Conservation (phyloP, 1,140 invertebrate genomes). For the Zaprionus ghesquierei region DNA sequence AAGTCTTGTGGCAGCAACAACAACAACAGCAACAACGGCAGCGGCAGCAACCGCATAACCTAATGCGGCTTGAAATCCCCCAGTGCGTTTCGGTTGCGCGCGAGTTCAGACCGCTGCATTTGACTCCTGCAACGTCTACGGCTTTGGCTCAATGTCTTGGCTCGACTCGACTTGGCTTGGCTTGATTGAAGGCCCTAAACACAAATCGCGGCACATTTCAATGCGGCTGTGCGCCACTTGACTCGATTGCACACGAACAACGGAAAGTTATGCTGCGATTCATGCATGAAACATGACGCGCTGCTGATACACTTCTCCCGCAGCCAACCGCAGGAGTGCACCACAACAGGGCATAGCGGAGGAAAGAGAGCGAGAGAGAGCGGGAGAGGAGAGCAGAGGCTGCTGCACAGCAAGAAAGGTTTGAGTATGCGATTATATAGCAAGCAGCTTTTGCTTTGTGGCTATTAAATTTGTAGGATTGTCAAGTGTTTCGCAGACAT, state of each 20-base stretch:
- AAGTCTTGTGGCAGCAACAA: constrained; percentile 20
- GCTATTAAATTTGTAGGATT: background rate
- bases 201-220: constrained; percentile 59
- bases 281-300: constrained; percentile 70
- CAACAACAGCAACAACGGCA: background rate
- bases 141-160: background rate
- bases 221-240: constrained; percentile 55
- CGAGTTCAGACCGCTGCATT: background rate
- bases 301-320: background rate
- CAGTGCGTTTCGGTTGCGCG: background rate
- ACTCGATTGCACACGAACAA: constrained; percentile 71
- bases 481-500: background rate
- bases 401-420: background rate
- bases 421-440: no score
- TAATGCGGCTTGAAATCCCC: background rate
- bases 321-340: background rate
- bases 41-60: background rate
- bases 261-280: constrained; percentile 72
- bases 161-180: background rate
- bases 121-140: background rate
- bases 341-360: no score
- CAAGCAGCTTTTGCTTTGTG: background rate
- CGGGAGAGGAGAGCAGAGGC: no score
- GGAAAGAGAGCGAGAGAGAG: background rate
- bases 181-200: constrained; percentile 55